Evolutionary conservation across 2,888 invertebrate species (phyloP).

Genomic region (Elmis aenea): DNA sequence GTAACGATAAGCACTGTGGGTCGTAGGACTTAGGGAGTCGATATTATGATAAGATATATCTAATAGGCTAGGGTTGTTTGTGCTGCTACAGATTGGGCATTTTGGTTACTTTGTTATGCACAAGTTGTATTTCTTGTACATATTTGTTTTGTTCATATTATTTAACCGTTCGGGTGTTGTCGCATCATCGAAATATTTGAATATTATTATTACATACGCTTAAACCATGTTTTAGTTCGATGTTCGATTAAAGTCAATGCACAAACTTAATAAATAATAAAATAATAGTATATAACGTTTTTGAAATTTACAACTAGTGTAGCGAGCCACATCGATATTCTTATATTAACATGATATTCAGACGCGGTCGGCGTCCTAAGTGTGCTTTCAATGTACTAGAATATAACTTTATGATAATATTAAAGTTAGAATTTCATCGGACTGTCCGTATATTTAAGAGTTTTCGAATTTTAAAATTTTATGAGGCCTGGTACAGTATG

Average conservation of each 20-base stretch:
- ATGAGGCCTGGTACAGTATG: constrained; percentile 48
- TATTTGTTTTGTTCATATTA: constrained; percentile 1
- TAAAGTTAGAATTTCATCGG: constrained; percentile 43
- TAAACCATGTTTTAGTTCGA: too few relatives aligned
- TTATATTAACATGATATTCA: constrained; percentile 40
- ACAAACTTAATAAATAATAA: constrained; percentile 40
- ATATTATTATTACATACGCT: too few relatives aligned
- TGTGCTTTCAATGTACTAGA: constrained; percentile 49
- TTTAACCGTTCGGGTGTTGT: too few relatives aligned
- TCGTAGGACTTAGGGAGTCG: constrained; percentile 34
- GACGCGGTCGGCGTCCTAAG: constrained; percentile 36
- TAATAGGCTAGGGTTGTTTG: constrained; percentile 36
- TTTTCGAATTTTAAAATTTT: constrained; percentile 49
- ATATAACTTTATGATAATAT: constrained; percentile 39
- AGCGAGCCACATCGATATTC: constrained; percentile 46
- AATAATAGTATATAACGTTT: constrained; percentile 37
- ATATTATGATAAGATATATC: constrained; percentile 29
- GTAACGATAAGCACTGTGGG: constrained; percentile 37
- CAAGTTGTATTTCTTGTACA: constrained; percentile 6
- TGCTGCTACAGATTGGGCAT: constrained; percentile 29
- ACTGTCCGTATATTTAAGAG: constrained; percentile 49
- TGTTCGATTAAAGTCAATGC: constrained; percentile 45
- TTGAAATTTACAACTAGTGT: constrained; percentile 40
- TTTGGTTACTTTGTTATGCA: constrained; percentile 14
- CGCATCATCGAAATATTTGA: too few relatives aligned